These are phyloP conservation scores for Panzeria rudis DNA, from an alignment of 2,888 invertebrate species.

Conservation along the genomic window DNA sequence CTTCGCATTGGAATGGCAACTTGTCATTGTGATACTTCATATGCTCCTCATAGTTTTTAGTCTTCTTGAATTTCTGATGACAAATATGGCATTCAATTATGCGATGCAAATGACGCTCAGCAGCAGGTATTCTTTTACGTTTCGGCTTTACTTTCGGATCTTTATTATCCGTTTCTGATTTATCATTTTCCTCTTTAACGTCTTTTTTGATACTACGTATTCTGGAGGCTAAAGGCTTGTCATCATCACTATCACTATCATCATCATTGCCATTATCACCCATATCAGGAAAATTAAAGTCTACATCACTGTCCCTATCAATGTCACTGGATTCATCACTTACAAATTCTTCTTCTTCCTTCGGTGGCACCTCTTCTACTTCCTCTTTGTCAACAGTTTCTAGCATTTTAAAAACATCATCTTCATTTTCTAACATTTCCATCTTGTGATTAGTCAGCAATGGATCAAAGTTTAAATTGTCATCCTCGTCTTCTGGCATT, in stretches of 20 bases:
- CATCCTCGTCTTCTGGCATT: slow-evolving; percentile 76
- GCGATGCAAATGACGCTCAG: slow-evolving; percentile 78
- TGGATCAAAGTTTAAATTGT: slow-evolving; percentile 79
- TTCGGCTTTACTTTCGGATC: slow-evolving; percentile 75
- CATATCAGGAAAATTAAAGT: slow-evolving; percentile 75
- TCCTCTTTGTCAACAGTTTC: slow-evolving; percentile 80
- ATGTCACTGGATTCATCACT: slow-evolving; percentile 79
- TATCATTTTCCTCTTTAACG: slow-evolving; percentile 73
- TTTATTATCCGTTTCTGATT: slow-evolving; percentile 71
- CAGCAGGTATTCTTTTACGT: slow-evolving; percentile 77
- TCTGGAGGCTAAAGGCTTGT: slow-evolving; percentile 78
- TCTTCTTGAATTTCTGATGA: slow-evolving; percentile 80
- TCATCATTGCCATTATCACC: slow-evolving; percentile 61
- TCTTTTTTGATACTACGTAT: slow-evolving; percentile 69
- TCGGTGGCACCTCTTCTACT: slow-evolving; percentile 74
- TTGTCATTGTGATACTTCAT: slow-evolving; percentile 82
- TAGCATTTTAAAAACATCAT: slow-evolving; percentile 81
- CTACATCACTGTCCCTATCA: slow-evolving; percentile 76
- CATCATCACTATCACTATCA: slow-evolving; percentile 78
- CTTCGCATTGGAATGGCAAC: slow-evolving; percentile 80
- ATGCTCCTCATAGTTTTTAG: slow-evolving; percentile 79
- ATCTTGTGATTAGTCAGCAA: slow-evolving; percentile 78
- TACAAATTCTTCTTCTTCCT: slow-evolving; percentile 59
- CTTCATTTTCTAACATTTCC: slow-evolving; percentile 80
- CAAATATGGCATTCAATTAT: slow-evolving; percentile 81